Percentiles rank a stretch among this genome's conserved stretches.
phyloP scores from a whole-genome alignment of 2,888 invertebrate species.

The Cremastinae sp. region DNA sequence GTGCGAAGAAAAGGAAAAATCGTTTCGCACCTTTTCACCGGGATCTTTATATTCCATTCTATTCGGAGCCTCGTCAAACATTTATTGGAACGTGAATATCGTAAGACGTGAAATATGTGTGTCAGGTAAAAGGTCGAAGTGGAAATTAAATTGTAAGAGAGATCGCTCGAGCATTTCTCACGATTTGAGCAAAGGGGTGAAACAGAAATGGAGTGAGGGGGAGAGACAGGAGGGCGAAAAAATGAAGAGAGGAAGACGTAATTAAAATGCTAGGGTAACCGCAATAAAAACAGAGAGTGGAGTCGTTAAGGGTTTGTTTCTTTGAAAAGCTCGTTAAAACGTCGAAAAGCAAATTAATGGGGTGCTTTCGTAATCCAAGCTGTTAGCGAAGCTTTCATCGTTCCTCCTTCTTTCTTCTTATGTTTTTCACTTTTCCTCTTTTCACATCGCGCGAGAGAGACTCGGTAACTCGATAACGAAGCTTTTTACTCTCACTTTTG shows the following conservation, averaged over 20 bases:
- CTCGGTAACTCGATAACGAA: neutral
- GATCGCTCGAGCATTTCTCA: neutral
- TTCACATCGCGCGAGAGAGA: constrained; percentile 18
- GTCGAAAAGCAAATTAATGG: constrained; percentile 38
- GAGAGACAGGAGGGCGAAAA: neutral
- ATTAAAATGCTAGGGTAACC: neutral
- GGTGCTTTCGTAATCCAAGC: constrained; percentile 24
- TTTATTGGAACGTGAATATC: too few species aligned
- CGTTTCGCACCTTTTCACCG: too few species aligned
- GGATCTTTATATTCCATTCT: neutral
- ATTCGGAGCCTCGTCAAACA: too few species aligned
- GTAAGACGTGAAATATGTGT: too few species aligned
- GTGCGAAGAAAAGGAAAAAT: too few species aligned
- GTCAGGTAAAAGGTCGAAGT: too few species aligned
- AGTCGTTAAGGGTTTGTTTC: constrained; percentile 1
- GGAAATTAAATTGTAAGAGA: too few species aligned
- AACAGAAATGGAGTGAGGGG: neutral
- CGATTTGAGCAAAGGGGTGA: neutral
- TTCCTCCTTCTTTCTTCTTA: constrained; percentile 2
- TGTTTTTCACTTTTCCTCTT: constrained; percentile 1
- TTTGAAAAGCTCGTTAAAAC: constrained; percentile 25
- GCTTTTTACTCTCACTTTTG: too few species aligned
- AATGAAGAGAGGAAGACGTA: neutral
- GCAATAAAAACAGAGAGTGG: constrained; percentile 23
- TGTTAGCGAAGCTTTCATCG: constrained; percentile 4